Base-by-base conservation (phyloP, 2,797 vertebrate species). In the Philypnodon macrostomus region DNA sequence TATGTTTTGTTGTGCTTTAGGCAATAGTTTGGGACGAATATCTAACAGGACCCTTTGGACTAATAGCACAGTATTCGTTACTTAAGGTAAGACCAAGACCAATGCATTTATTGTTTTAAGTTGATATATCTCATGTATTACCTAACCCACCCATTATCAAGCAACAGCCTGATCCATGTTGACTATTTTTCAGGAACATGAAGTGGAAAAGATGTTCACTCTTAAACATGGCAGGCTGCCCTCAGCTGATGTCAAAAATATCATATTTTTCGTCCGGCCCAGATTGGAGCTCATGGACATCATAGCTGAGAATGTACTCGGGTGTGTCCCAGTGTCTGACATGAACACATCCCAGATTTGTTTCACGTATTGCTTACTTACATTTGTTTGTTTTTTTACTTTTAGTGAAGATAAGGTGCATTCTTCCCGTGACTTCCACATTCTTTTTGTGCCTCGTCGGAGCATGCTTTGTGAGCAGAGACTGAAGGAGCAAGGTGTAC, bases 201-300 rank as follows among this genome's bases (percentile, higher is more conserved):
- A 99, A 79, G 97, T 99, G 73, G 96, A 99, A 62, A 99, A 99
- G 87, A 99, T 99, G 97, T 98, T 99, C 73, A 96, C 96, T 0
- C 93, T 99, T 7, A 98, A 98, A 80, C 87, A 86, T 2, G 94
- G 91, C 17, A 90, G 91, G 15, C 90, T 98, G 37, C 97, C 95
- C 0, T 31, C 91, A 29, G 92, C 96, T 0, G 94, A 97, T 7
- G 95, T 98, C 68, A 98, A 96, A 86, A 98, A 97, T 21, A 89
- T 99, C 12, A 98, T 99, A 60, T 99, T 99, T 77, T 96, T 98
- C 58, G 95, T 98, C 29, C 87, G 97, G 58, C 97, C 97, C 15
- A 89, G 85, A 50, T 84, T 99, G 67, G 96, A 99, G 80, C 80
- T 99, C 45, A 98, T 99, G 96, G 95, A 97, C 79, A 92, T 98